These are phyloP conservation scores for Ovis canadensis DNA, from an alignment of 2,113 vertebrate species.

Conservation along the genomic window DNA sequence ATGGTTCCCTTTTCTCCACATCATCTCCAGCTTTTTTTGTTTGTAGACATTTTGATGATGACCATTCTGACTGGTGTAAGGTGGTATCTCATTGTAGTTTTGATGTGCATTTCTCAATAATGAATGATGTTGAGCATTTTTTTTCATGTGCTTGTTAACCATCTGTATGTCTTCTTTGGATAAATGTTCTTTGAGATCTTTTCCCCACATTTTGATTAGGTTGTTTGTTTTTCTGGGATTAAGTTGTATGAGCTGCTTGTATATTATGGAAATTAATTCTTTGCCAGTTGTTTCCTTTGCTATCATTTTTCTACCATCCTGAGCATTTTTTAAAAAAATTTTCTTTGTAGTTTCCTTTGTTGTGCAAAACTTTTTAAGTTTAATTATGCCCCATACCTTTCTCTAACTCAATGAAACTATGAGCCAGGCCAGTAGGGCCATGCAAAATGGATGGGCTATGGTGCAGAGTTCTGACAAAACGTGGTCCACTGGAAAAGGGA, in stretches of 20 bases:
- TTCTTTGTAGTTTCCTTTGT: background rate
- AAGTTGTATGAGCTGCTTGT: background rate
- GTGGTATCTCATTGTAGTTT: background rate
- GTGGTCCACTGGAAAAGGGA: background rate
- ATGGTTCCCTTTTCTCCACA: background rate
- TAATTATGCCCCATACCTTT: background rate
- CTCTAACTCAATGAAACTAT: background rate
- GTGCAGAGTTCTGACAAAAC: background rate
- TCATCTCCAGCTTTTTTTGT: background rate
- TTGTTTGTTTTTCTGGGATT: background rate
- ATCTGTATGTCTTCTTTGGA: background rate
- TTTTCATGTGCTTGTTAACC: background rate
- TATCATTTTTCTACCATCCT: background rate
- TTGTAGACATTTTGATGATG: background rate
- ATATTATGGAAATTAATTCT: background rate
- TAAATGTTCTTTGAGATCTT: background rate
- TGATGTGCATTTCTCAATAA: background rate
- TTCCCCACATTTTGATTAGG: background rate
- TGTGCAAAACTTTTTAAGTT: background rate
- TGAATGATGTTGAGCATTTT: background rate
- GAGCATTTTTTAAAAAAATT: rapidly evolving
- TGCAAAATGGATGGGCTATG: background rate
- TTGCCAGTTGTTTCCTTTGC: background rate
- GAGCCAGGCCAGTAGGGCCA: background rate
- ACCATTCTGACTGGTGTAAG: background rate